Evolutionary conservation across 2,113 vertebrate genomes (phyloP).

Genomic region (Chloropsis hardwickii): DNA sequence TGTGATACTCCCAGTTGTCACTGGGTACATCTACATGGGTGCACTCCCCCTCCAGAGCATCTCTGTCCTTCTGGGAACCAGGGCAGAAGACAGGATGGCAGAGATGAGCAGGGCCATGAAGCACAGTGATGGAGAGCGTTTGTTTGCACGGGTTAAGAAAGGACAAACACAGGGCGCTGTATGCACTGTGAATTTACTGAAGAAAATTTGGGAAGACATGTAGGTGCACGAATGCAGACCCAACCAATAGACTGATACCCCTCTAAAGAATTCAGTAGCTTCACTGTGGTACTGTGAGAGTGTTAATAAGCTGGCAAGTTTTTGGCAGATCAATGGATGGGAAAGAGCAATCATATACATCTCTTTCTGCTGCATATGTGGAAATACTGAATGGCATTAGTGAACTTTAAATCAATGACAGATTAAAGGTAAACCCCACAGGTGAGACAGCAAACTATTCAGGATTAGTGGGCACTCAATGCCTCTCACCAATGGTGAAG

Average conservation of each 20-base stretch:
- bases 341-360: neutral
- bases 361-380: neutral
- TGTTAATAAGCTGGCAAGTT: neutral
- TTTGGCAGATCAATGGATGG: neutral
- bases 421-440: neutral
- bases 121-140: fast-evolving
- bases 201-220: neutral
- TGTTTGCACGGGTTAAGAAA: neutral
- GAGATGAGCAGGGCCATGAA: neutral
- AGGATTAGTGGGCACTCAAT: neutral
- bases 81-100: neutral
- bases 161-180: neutral
- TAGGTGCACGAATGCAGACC: neutral
- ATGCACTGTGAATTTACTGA: neutral
- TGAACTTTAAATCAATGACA: neutral
- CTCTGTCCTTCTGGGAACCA: neutral
- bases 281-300: neutral
- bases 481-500: neutral
- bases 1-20: neutral
- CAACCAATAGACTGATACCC: neutral
- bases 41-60: neutral
- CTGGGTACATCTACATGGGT: neutral
- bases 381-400: neutral
- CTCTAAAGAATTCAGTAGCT: neutral
- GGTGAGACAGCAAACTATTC: neutral